Base-by-base conservation (phyloP, 2,888 invertebrate genomes). In the Thecocarcelia acutangulata region DNA sequence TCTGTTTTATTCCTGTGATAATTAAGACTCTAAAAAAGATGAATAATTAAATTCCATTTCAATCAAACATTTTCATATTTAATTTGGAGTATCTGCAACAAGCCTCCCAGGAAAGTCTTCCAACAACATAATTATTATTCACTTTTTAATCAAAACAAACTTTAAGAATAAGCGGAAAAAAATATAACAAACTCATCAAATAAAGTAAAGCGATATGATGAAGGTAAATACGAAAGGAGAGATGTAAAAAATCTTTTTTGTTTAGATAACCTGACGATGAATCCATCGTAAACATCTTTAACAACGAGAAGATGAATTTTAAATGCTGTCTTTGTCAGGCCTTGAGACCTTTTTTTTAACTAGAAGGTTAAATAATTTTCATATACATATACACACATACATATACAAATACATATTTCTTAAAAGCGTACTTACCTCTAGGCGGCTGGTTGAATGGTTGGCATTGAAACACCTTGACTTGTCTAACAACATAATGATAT, bases 11-110 rank as follows among this genome's bases (percentile, higher is more conserved):
- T 17, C 42, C 42, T 19, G 0, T 52, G 17, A 33, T 63, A 46
- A 73, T 73, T 52, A 19, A 64, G 17, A 24, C 48, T 19, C 37
- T 69, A 54, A 70, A 63, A 50, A 42, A 72, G 70, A 24, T 11
- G 69, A 73, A 74, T 77, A 82, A 82, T 82, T 82, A 74, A 82
- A 82, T 82, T 82, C 64, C 40, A 64, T 77, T 74, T 74, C 64
- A 77, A 77, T 74, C 58, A 77, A 69, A 69, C 61, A 59, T 59
- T 72, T 61, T 46, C 66, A 81, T 59, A 77, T 77, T 73, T 66
- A 69, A 75, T 70, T 80, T 50, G 69, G 33, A 70, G 69, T 48
- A 58, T 37, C 24, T 24, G 5, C 33, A 78, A 64, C 50, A 70
- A 50, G 50, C 24, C 58, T 58, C 17, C 19, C 40, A 21, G 19